Percentiles rank a stretch among this genome's conserved stretches.
Evolutionary conservation across 2,113 vertebrate species (phyloP).

Genomic region (Leucopsar rothschildi): DNA sequence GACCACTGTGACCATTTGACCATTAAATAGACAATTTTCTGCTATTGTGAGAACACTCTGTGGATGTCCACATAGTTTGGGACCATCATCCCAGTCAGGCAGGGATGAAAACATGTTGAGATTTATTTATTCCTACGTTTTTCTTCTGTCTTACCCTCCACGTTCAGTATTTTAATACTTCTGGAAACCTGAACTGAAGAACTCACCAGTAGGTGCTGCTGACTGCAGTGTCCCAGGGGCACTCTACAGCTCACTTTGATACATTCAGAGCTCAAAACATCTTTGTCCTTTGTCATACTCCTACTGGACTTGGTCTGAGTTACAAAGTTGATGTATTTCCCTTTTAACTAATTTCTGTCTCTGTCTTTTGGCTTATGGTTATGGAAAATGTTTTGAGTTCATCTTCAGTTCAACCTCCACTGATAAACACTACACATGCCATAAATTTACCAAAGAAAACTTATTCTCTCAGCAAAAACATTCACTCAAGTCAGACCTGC

Average conservation of each 20-base stretch:
- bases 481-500: not conserved
- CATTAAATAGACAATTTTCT: not conserved
- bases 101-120: not conserved
- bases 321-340: not conserved
- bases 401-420: not conserved
- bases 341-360: not conserved
- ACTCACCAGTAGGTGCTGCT: not conserved
- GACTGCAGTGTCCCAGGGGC: not conserved
- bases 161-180: not conserved
- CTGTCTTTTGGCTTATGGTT: not conserved
- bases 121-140: not conserved
- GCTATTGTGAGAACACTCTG: not conserved
- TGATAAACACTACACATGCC: not conserved
- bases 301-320: not conserved
- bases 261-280: not conserved
- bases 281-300: not conserved
- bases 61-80: not conserved
- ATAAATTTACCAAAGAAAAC: not conserved
- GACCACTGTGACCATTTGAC: not conserved
- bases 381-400: not conserved
- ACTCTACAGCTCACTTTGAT: not conserved
- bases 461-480: not conserved
- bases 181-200: not conserved
- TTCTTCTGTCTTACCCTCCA: accelerated
- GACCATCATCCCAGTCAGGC: not conserved